Conservation (phyloP, 2,113 vertebrate genomes). For the Dipodomys stephensi region DNA sequence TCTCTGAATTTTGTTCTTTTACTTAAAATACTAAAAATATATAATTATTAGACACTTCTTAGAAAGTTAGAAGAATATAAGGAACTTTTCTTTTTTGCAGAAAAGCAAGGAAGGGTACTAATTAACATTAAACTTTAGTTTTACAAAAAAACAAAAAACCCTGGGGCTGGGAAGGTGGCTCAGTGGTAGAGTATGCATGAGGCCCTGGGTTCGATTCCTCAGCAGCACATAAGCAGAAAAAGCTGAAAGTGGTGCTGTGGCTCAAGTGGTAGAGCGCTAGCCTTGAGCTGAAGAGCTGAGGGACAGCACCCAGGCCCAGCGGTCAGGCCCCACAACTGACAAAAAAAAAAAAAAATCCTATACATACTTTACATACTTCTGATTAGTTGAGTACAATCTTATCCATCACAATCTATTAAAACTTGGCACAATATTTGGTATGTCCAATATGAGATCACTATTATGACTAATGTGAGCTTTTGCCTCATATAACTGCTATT, state of each 20-base stretch:
- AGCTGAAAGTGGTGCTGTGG: too few relatives aligned
- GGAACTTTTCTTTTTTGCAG: background rate
- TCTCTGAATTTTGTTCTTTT: background rate
- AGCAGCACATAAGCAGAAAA: too few relatives aligned
- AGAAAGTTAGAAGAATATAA: background rate
- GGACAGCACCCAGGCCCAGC: too few relatives aligned
- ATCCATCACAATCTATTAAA: background rate
- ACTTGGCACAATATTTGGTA: background rate
- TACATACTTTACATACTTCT: background rate
- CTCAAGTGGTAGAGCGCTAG: too few relatives aligned
- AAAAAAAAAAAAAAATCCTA: background rate
- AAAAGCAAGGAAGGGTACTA: background rate
- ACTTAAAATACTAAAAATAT: background rate
- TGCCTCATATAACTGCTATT: background rate
- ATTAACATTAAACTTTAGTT: background rate
- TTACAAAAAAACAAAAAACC: background rate
- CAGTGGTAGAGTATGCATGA: too few relatives aligned
- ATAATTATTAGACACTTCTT: background rate
- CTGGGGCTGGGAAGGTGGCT: too few relatives aligned
- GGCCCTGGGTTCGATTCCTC: too few relatives aligned
- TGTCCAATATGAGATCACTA: background rate
- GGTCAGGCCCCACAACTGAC: too few relatives aligned
- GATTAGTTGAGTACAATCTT: background rate
- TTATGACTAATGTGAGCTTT: background rate
- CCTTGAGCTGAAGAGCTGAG: too few relatives aligned